phyloP scores from a whole-genome alignment of 2,113 vertebrate genomes.

The Atherinomorus stipes region DNA sequence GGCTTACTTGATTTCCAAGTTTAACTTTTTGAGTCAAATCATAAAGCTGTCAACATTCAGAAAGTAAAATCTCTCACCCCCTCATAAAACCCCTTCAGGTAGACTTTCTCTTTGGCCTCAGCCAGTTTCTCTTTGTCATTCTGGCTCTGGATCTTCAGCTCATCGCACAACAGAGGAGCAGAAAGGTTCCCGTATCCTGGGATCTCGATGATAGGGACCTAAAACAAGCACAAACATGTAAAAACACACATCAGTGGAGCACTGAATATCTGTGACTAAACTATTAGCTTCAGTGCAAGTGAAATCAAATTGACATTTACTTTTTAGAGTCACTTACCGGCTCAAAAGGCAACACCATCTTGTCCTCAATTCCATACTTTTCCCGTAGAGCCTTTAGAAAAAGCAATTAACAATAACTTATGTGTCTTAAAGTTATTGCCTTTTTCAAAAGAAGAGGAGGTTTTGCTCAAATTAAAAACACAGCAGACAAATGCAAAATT shows the following conservation, averaged over 20 bases:
- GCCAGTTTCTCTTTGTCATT: slow-evolving; percentile 95
- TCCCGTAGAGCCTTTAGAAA: slow-evolving; percentile 87
- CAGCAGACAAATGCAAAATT: no score
- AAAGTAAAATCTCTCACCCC: slow-evolving; percentile 85
- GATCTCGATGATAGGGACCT: slow-evolving; percentile 95
- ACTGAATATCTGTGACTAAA: background rate
- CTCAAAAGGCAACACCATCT: slow-evolving; percentile 96
- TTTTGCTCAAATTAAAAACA: no score
- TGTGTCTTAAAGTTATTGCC: background rate
- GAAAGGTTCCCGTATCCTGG: slow-evolving; percentile 94
- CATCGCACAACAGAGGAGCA: slow-evolving; percentile 90
- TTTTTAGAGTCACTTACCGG: slow-evolving; percentile 87
- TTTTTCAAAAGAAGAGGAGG: background rate
- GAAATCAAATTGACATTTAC: fast-evolving
- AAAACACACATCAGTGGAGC: background rate
- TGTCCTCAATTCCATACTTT: slow-evolving; percentile 95
- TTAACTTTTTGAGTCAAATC: slow-evolving; percentile 22
- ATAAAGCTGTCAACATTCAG: background rate
- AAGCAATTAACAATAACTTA: background rate
- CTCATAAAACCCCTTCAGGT: slow-evolving; percentile 97
- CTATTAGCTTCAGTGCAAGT: background rate
- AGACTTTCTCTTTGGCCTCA: slow-evolving; percentile 95
- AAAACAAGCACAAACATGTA: slow-evolving; percentile 5
- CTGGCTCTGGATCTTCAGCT: slow-evolving; percentile 98
- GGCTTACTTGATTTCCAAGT: slow-evolving; percentile 16